A percentile compares a stretch with the other conserved stretches of the same genome.
Evolutionary conservation across 2,888 invertebrate genomes (phyloP).

Genomic region (Caenorhabditis japonica): DNA sequence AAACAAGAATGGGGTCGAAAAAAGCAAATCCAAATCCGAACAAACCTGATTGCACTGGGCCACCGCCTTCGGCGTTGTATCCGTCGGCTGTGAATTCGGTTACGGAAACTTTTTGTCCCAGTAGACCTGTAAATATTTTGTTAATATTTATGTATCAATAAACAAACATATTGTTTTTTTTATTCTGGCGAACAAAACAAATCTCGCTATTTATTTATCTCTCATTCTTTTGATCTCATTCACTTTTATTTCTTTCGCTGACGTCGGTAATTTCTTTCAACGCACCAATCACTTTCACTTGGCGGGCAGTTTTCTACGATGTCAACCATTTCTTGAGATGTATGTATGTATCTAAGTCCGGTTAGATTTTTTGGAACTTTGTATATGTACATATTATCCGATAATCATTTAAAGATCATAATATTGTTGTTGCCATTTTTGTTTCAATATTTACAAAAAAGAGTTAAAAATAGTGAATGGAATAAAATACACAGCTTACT

Average conservation of each 20-base stretch:
- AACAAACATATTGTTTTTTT: no score
- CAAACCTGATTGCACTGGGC: slow-evolving; percentile 74
- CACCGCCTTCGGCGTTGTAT: slow-evolving; percentile 76
- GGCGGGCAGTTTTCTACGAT: slow-evolving; percentile 18
- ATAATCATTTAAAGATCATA: no score
- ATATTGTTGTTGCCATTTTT: no score
- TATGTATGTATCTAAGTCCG: slow-evolving; percentile 11
- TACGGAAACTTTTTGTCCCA: slow-evolving; percentile 62
- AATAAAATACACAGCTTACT: no score
- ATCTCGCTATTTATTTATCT: no score
- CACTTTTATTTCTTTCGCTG: slow-evolving; percentile 5
- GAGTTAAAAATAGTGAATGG: no score
- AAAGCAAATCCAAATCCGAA: no score
- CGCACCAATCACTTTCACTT: slow-evolving; percentile 32
- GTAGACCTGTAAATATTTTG: slow-evolving; percentile 62
- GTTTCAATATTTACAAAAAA: no score
- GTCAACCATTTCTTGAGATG: slow-evolving; percentile 1
- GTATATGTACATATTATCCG: no score
- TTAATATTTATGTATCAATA: slow-evolving; percentile 10
- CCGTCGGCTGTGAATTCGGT: slow-evolving; percentile 73
- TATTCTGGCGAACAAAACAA: no score
- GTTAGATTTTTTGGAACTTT: no score
- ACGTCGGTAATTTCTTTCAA: slow-evolving; percentile 28
- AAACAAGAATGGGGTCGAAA: slow-evolving; percentile 22
- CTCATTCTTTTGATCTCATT: no score